Evolutionary conservation across 2,888 invertebrate species (phyloP).

Genomic region (Scaeva pyrastri): DNA sequence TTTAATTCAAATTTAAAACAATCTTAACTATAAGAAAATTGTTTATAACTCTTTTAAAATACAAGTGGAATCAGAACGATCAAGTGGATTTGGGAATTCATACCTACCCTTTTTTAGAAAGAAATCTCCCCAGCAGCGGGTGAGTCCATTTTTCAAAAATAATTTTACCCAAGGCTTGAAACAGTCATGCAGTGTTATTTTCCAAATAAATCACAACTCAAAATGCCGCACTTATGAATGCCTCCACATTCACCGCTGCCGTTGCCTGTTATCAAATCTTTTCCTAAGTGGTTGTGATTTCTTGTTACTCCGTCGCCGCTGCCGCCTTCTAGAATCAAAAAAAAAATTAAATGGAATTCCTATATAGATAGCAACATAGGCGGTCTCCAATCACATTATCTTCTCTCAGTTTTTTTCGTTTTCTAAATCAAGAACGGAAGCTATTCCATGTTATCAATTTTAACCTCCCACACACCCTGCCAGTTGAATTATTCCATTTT

Average conservation of each 20-base stretch:
- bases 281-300: conserved; percentile 14
- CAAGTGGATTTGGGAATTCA: not conserved
- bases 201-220: not conserved
- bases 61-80: not conserved
- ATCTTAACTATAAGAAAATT: no score
- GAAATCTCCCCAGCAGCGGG: not conserved
- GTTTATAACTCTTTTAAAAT: not conserved
- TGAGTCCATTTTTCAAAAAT: not conserved
- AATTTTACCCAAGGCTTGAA: not conserved
- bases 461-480: conserved; percentile 16
- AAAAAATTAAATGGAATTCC: conserved; percentile 3
- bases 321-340: not conserved
- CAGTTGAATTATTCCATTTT: conserved; percentile 32
- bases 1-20: no score
- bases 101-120: not conserved
- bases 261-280: not conserved
- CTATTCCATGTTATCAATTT: conserved; percentile 16
- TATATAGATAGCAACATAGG: not conserved
- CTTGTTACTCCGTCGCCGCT: not conserved
- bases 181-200: not conserved
- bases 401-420: not conserved
- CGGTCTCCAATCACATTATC: not conserved
- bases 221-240: not conserved
- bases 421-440: conserved; percentile 6
- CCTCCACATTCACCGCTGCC: no score